Evolutionary conservation across 2,888 invertebrate genomes (phyloP), one percentile per base, ranked within the genome.

Genomic region (Cancer borealis): DNA sequence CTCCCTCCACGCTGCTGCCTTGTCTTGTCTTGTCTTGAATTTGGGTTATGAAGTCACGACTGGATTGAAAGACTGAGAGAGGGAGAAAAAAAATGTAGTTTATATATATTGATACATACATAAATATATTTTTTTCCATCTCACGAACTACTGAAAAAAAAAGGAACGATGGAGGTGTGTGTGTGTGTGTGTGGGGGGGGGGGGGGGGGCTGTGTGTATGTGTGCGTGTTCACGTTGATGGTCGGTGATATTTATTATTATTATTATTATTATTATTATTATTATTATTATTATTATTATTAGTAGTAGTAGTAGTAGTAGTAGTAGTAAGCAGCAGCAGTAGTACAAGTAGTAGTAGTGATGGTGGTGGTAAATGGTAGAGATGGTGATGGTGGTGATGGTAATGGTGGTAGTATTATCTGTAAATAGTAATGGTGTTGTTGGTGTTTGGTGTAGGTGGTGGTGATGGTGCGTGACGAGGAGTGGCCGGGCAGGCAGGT

Each of bases 381-480:
- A 8, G 21, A 4, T 14, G 17, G 14, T 66, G 3, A 21, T 21
- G 21, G 60, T 66, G 60, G 60, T 66, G 60, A 4, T 66, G 60
- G 60, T 66, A 4, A 17, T 66, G 60, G 60, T 66, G 60, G 60
- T 21, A 39, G 39, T 39, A 39, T 39, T 54, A 54, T 54, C 8
- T 8, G 2, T 39, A 39, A 39, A 39, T 39, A 39, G 39, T 39
- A 39, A 39, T 39, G 14, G 60, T 66, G 60, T 12, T 66, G 60
- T 4, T 66, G n/a, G n/a, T 66, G 66, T 6, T n/a, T 66, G n/a
- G 66, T 66, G 66, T 21, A n/a, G 66, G 66, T 66, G 66, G 66
- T n/a, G n/a, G 66, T 66, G 66, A n/a, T n/a, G n/a, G 66, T 66
- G 66, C 66, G 66, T 66, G 66, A 66, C 66, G 66, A n/a, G 66